phyloP scores from a whole-genome alignment of 2,113 vertebrate species.

The Serilophus lunatus region DNA sequence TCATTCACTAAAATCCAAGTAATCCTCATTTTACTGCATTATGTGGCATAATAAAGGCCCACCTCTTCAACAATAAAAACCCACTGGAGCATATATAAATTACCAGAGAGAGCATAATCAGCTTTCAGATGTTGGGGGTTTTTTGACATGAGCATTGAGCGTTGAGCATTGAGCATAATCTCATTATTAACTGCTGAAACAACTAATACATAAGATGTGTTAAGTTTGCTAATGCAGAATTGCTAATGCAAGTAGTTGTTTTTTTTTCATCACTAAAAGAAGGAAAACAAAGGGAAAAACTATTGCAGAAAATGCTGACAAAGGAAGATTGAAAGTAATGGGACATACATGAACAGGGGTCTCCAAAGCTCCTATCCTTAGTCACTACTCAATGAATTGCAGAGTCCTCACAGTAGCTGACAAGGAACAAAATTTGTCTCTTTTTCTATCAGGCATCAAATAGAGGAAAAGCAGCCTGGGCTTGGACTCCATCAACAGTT shows the following conservation, averaged over 20 bases:
- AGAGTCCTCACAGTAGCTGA: background rate
- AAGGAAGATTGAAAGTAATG: background rate
- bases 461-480: background rate
- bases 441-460: background rate
- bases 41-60: conserved; percentile 13
- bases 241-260: background rate
- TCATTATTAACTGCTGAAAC: conserved; percentile 1
- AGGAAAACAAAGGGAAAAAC: background rate
- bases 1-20: conserved; percentile 45
- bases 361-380: background rate
- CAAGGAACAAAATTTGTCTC: background rate
- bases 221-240: background rate
- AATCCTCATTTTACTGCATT: conserved; percentile 50
- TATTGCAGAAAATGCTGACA: background rate
- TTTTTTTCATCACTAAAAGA: background rate
- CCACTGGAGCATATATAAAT: conserved; percentile 31
- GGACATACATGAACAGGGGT: background rate
- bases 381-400: background rate
- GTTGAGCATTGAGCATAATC: background rate
- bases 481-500: background rate
- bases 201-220: background rate
- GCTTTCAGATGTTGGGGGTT: conserved; percentile 27
- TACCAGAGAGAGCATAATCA: background rate
- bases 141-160: background rate
- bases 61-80: conserved; percentile 42